Evolutionary conservation across 2,113 vertebrate species (phyloP), one percentile per base, ranked within the genome.

Genomic region (Sander lucioperca): DNA sequence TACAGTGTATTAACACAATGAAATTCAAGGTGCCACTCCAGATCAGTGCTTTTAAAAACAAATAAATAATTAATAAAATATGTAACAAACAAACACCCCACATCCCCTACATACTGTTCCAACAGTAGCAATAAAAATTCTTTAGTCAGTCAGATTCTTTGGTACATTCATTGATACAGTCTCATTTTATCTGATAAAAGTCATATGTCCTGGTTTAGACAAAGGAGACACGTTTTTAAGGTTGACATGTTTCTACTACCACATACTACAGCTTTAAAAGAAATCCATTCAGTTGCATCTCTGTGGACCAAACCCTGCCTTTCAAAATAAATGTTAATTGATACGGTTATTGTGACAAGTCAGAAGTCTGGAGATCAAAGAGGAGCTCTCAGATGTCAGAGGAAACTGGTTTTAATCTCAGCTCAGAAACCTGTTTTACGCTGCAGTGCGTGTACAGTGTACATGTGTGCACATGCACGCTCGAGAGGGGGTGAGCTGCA

Each of bases 321-420:
- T 85, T 88, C 19, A 82, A 79, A 76, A 82, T 75, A 65, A 74
- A 75, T 82, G 80, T 54, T 83, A 86, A 88, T 79, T 74, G 71
- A 84, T 73, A 59, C 7, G 2, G 67, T 65, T 48, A 16, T 43
- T 56, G 76, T 87, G 88, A 87, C 82, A 77, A 86, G 85, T 88
- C 86, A 88, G 87, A 80, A 83, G 74, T 69, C 57, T 69, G 73
- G n/a, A 88, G 82, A 85, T 92, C 85, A 88, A 78, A 90, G 70
- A 83, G 62, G 11, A 79, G 72, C 90, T 77, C 39, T 73, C 23
- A 39, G 12, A 63, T 70, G 76, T 54, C 51, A 72, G 72, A 80
- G 74, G 81, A 77, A 81, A 50, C 53, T n/a, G 16, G 63, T 63
- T 57, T 81, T 79, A 80, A 79, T 54, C 47, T 61, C 70, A 30